Evolutionary conservation across 2,797 vertebrate genomes (phyloP).

Genomic region (Hylomyscus alleni): DNA sequence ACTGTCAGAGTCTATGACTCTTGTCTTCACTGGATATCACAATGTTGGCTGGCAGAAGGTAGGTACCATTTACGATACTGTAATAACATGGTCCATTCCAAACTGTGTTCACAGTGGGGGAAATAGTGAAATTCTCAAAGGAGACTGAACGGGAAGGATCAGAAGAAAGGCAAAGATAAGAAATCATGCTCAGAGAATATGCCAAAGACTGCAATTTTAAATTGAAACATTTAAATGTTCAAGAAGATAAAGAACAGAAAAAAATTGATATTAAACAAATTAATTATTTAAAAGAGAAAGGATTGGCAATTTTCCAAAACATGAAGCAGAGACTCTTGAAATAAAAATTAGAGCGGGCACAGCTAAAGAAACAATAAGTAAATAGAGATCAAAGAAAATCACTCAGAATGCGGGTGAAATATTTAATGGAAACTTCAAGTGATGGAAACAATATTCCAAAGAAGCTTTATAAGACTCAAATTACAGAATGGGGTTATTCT

Average conservation of each 20-base stretch:
- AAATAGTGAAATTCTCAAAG: not conserved
- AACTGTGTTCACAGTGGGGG: not conserved
- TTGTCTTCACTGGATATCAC: not conserved
- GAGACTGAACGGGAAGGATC: not conserved
- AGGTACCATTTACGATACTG: not conserved
- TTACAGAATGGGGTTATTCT: not conserved
- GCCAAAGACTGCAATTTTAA: not conserved
- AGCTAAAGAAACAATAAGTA: conserved; percentile 22
- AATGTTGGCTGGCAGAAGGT: not conserved
- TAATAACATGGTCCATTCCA: not conserved
- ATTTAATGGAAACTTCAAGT: conserved; percentile 15
- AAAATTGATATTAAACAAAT: conserved; percentile 45
- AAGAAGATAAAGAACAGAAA: conserved; percentile 28
- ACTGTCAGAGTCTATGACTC: not conserved
- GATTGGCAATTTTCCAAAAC: not conserved
- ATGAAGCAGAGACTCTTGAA: not conserved
- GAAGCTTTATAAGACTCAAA: not conserved
- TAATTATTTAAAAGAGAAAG: not conserved
- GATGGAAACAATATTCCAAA: not conserved
- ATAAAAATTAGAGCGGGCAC: conserved; percentile 20
- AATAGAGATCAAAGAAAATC: conserved; percentile 5
- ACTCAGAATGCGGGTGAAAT: not conserved
- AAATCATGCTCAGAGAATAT: not conserved
- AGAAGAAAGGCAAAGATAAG: conserved; percentile 11
- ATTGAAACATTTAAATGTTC: not conserved